A percentile compares a stretch with the other conserved stretches of the same genome.
Evolutionary conservation across 2,113 vertebrate species (phyloP).

Genomic region (Suricata suricatta): DNA sequence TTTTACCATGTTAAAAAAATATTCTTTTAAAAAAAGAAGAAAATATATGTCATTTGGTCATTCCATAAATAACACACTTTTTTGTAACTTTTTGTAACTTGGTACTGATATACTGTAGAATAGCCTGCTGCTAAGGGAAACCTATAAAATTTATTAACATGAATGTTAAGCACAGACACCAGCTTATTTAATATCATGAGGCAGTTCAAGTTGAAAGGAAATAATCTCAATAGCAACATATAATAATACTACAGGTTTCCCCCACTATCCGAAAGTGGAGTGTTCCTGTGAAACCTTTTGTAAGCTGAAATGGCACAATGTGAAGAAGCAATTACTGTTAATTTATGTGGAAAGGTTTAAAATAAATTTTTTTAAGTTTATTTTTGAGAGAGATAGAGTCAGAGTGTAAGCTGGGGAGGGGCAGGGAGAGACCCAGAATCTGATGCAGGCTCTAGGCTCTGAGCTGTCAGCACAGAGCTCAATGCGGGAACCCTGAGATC

Average conservation of each 20-base stretch:
- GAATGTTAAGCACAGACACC: background rate
- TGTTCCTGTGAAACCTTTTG: background rate
- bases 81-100: slow-evolving; percentile 36
- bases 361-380: too few relatives aligned
- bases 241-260: background rate
- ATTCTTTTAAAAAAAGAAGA: background rate
- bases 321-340: background rate
- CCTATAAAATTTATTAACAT: slow-evolving; percentile 25
- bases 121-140: background rate
- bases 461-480: too few relatives aligned
- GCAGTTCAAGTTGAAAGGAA: slow-evolving; percentile 1
- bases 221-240: background rate
- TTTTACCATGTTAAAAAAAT: background rate
- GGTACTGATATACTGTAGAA: background rate
- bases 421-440: too few relatives aligned
- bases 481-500: too few relatives aligned
- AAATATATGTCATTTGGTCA: slow-evolving; percentile 22
- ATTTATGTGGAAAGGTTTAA: background rate
- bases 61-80: background rate
- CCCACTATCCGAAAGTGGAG: background rate
- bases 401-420: too few relatives aligned
- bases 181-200: background rate
- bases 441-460: too few relatives aligned
- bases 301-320: background rate
- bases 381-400: too few relatives aligned